phyloP scores from a whole-genome alignment of 2,113 vertebrate species.

The Grammomys dolichurus region DNA sequence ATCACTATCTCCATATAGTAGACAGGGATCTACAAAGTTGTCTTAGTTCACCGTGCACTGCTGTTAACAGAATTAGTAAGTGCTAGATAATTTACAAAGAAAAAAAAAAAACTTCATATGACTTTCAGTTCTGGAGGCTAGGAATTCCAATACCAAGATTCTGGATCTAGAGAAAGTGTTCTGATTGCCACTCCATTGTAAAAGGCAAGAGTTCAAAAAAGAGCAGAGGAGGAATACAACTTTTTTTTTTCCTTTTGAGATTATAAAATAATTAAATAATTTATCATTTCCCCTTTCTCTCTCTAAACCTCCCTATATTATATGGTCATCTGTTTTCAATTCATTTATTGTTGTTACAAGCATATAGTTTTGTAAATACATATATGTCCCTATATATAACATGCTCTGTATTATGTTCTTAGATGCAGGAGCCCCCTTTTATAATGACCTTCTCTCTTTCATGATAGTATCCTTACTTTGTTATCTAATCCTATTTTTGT shows the following conservation, averaged over 20 bases:
- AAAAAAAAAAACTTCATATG: background rate
- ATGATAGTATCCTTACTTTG: background rate
- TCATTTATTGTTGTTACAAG: background rate
- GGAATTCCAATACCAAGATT: background rate
- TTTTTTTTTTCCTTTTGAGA: background rate
- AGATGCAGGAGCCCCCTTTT: background rate
- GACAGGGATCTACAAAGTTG: background rate
- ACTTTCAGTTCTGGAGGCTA: background rate
- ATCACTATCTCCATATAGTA: background rate
- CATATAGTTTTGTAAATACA: background rate
- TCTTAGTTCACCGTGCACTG: background rate
- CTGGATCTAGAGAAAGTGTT: background rate
- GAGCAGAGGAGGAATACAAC: no score
- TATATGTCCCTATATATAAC: background rate
- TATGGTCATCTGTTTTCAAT: background rate
- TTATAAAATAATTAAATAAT: constrained; percentile 3
- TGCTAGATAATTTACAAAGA: background rate
- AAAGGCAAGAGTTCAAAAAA: background rate
- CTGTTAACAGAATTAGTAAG: background rate
- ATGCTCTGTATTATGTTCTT: background rate
- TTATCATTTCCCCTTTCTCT: background rate
- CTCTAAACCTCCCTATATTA: background rate
- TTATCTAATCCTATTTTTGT: background rate
- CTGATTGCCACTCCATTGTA: background rate
- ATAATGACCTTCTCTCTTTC: no score